Conservation (phyloP, 2,888 invertebrate species). For the Limenitis camilla region DNA sequence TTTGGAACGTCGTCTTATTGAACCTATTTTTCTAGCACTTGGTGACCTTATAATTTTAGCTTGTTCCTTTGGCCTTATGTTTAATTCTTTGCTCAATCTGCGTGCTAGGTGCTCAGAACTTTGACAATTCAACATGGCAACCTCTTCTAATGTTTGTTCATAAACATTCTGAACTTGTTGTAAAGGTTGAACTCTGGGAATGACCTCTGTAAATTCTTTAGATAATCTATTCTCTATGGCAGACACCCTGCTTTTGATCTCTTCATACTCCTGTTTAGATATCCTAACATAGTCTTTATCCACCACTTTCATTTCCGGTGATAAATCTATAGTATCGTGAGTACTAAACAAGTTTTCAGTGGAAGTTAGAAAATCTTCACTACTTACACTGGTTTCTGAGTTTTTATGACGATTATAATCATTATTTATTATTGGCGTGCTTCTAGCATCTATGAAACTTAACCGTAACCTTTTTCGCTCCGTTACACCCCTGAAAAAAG, state of each 20-base stretch:
- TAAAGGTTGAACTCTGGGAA: constrained; percentile 67
- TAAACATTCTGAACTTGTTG: constrained; percentile 82
- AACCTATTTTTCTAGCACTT: constrained; percentile 87
- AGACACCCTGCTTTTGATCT: constrained; percentile 82
- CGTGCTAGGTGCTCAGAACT: constrained; percentile 82
- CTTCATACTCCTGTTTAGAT: constrained; percentile 84
- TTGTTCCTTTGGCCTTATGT: constrained; percentile 81
- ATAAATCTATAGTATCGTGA: constrained; percentile 63
- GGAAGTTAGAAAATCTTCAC: constrained; percentile 62
- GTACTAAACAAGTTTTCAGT: constrained; percentile 61
- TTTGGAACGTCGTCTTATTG: constrained; percentile 80
- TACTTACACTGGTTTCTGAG: constrained; percentile 59
- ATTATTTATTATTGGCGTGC: constrained; percentile 55
- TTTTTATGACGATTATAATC: constrained; percentile 54
- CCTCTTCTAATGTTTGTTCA: constrained; percentile 81
- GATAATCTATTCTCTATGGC: constrained; percentile 82
- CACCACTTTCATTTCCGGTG: constrained; percentile 53
- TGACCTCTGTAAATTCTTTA: constrained; percentile 76
- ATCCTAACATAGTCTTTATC: constrained; percentile 80
- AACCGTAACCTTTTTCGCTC: constrained; percentile 66
- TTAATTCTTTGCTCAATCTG: constrained; percentile 81
- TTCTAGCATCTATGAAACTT: constrained; percentile 60
- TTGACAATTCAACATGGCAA: constrained; percentile 76
- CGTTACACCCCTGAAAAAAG: constrained; percentile 48
- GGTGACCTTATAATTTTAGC: constrained; percentile 84